Conservation (phyloP, 2,113 vertebrate genomes). For the Hypanus sabinus region DNA sequence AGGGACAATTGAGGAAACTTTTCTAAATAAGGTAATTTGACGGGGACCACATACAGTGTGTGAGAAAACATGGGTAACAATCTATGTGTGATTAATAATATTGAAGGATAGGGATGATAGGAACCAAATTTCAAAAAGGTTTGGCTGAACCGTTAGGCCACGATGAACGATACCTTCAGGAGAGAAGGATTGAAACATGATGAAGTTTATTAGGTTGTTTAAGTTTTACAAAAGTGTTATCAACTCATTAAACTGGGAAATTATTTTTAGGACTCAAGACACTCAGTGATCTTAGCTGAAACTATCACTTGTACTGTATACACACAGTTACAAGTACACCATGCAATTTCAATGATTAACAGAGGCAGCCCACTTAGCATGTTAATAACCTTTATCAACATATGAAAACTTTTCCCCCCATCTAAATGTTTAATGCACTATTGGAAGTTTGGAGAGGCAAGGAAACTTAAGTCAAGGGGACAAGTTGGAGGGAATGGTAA, state of each 20-base stretch:
- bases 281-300: not conserved
- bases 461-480: not conserved
- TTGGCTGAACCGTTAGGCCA: not conserved
- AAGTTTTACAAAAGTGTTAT: not conserved
- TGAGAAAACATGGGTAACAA: not conserved
- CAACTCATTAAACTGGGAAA: not conserved
- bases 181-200: not conserved
- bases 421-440: not conserved
- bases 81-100: not conserved
- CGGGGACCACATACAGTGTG: too few relatives aligned
- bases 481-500: not conserved
- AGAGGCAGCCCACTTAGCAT: not conserved
- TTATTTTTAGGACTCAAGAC: not conserved
- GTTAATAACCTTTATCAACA: not conserved
- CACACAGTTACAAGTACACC: not conserved
- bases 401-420: not conserved
- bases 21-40: not conserved
- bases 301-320: not conserved
- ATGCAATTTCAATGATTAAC: not conserved
- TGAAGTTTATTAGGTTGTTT: not conserved
- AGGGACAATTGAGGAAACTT: too few relatives aligned
- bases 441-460: not conserved
- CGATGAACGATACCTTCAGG: not conserved
- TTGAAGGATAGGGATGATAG: not conserved
- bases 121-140: not conserved